A percentile compares a stretch with the other conserved stretches of the same genome.
These are phyloP conservation scores for Porites lutea DNA, from an alignment of 64 coral and sea anemone genomes.

Conservation along the genomic window DNA sequence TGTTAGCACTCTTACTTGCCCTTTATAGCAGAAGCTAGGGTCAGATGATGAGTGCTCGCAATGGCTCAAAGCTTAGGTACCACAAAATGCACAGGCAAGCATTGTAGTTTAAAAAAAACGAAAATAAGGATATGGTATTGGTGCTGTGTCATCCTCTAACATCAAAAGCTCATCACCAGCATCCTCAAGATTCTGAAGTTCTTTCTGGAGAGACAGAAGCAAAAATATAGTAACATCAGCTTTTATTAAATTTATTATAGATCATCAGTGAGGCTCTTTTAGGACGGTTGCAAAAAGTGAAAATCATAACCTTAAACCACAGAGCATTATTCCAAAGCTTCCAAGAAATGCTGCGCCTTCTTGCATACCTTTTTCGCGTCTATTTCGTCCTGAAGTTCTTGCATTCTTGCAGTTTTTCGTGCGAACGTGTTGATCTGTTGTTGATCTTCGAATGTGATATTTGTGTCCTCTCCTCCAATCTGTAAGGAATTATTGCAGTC, in stretches of 20 bases:
- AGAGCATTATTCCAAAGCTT: too few species aligned
- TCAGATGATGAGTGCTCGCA: too few species aligned
- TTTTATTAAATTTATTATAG: too few species aligned
- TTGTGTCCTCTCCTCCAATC: slow-evolving; percentile 85
- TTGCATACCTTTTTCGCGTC: slow-evolving; percentile 84
- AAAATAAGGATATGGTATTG: slow-evolving; percentile 94
- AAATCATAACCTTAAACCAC: too few species aligned
- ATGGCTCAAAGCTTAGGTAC: background rate
- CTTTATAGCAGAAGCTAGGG: too few species aligned
- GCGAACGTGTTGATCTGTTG: slow-evolving; percentile 98
- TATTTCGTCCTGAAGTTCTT: slow-evolving; percentile 93
- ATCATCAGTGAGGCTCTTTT: too few species aligned
- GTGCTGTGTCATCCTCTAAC: slow-evolving; percentile 86
- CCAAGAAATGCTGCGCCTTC: too few species aligned
- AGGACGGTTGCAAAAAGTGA: background rate
- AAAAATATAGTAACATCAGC: too few species aligned
- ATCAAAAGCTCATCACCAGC: slow-evolving; percentile 94
- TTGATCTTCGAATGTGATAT: slow-evolving; percentile 97
- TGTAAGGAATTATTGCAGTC: background rate
- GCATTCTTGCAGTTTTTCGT: slow-evolving; percentile 81
- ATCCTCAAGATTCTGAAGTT: slow-evolving; percentile 96
- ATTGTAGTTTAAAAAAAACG: background rate
- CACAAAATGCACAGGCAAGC: too few species aligned
- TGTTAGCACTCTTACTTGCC: too few species aligned
- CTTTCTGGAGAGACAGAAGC: slow-evolving; percentile 65